phyloP scores from a whole-genome alignment of 2,888 invertebrate species.

The Xanthorhoe spadicearia region DNA sequence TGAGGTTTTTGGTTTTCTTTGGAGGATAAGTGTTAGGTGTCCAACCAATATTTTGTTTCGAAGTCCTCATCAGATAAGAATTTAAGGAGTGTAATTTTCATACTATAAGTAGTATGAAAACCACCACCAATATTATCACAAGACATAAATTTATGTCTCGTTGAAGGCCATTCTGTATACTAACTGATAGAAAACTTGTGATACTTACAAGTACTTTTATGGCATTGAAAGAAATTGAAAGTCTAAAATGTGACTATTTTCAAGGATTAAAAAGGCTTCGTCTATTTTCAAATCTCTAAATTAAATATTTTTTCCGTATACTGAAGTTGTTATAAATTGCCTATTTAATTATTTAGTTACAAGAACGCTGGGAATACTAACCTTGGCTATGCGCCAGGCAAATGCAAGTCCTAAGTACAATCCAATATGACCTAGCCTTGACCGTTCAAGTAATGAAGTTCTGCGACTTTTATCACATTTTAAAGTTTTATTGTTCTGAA shows the following conservation, averaged over 20 bases:
- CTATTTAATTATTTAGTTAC: constrained; percentile 34
- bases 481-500: background rate
- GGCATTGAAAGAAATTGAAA: background rate
- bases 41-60: too few species aligned
- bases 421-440: constrained; percentile 41
- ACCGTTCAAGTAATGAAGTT: constrained; percentile 21
- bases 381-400: constrained; percentile 40
- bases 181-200: too few species aligned
- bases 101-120: too few species aligned
- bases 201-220: too few species aligned
- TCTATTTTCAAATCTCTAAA: constrained; percentile 6
- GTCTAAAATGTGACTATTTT: background rate
- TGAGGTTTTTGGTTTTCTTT: too few species aligned
- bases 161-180: background rate
- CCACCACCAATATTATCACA: too few species aligned
- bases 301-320: constrained; percentile 21
- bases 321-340: constrained; percentile 29
- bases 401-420: constrained; percentile 37
- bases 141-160: background rate
- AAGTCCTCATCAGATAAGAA: too few species aligned
- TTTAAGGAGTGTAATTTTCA: too few species aligned
- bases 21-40: too few species aligned
- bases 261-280: constrained; percentile 9
- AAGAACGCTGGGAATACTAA: constrained; percentile 31
- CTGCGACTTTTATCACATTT: constrained; percentile 1